Evolutionary conservation across 92 coral and sea anemone genomes (phyloP).

Genomic region (Palythoa grandis): DNA sequence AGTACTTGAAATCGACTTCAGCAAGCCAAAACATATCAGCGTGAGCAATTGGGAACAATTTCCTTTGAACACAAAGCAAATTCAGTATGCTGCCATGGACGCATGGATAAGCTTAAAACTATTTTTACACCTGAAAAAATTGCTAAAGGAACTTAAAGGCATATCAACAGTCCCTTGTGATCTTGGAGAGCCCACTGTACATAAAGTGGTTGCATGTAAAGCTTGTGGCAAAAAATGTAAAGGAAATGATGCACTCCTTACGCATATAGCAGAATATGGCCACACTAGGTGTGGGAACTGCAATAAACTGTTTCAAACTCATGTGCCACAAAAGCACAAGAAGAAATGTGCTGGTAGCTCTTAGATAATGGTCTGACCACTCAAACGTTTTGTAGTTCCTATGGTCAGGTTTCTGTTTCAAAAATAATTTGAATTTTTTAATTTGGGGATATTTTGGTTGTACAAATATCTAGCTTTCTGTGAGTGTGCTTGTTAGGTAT

Average conservation of each 20-base stretch:
- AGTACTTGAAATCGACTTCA: constrained; percentile 61
- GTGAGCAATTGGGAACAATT: constrained; percentile 83
- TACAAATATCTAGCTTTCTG: too few species aligned
- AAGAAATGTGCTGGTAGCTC: constrained; percentile 26
- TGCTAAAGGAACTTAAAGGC: not conserved
- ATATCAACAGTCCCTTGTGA: constrained; percentile 31
- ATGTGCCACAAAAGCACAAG: constrained; percentile 67
- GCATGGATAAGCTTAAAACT: constrained; percentile 84
- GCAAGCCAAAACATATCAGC: constrained; percentile 58
- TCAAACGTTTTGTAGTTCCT: not conserved
- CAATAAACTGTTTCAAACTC: constrained; percentile 61
- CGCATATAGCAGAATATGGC: constrained; percentile 56
- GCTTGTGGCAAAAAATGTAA: constrained; percentile 62
- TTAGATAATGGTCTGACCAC: not conserved
- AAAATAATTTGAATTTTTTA: not conserved
- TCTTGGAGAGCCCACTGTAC: not conserved
- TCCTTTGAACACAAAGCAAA: constrained; percentile 58
- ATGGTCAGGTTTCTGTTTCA: not conserved
- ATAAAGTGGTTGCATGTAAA: constrained; percentile 19
- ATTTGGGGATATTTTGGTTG: too few species aligned
- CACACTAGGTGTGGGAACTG: constrained; percentile 73
- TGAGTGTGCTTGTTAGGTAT: too few species aligned
- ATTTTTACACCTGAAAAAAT: constrained; percentile 53
- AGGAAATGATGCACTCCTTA: constrained; percentile 48
- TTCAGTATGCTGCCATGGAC: constrained; percentile 84